Evolutionary conservation across 2,113 vertebrate species (phyloP).

Genomic region (Pleuronectes platessa): DNA sequence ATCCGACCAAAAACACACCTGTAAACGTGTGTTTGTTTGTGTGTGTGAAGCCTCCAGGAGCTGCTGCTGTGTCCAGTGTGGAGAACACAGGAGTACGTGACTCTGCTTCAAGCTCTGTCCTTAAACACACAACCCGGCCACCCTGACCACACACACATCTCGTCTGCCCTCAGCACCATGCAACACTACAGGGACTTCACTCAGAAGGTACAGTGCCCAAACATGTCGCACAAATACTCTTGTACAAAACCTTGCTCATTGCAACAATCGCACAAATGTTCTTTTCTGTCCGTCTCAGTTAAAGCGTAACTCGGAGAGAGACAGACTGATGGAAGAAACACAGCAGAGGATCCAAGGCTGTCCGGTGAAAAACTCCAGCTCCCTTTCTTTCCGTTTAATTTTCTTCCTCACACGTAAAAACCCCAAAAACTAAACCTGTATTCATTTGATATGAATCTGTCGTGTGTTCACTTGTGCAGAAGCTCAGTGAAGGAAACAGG

Average conservation of each 20-base stretch:
- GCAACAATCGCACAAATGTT: not conserved
- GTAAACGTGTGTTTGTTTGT: not conserved
- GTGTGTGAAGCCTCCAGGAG: conserved; percentile 84
- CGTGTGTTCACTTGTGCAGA: conserved; percentile 66
- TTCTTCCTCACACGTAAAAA: not conserved
- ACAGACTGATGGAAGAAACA: conserved; percentile 76
- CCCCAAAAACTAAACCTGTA: not conserved
- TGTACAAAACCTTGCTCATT: not conserved
- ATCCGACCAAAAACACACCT: not conserved
- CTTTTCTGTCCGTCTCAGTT: conserved; percentile 76
- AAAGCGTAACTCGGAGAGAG: conserved; percentile 75
- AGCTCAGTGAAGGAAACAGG: conserved; percentile 83
- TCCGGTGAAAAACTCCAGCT: conserved; percentile 77
- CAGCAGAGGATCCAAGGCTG: conserved; percentile 83
- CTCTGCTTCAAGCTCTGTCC: conserved; percentile 83
- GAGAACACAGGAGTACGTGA: conserved; percentile 86
- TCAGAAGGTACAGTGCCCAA: conserved; percentile 75
- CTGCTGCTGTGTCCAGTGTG: conserved; percentile 84
- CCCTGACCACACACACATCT: conserved; percentile 79
- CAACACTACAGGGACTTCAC: conserved; percentile 79
- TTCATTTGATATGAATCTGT: not conserved
- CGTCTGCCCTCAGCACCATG: conserved; percentile 78
- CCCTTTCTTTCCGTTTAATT: not conserved
- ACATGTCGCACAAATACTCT: not conserved
- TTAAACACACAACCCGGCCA: conserved; percentile 83